These are phyloP conservation scores for Anguilla pacifica DNA, from an alignment of 2,797 vertebrate species.

Conservation along the genomic window DNA sequence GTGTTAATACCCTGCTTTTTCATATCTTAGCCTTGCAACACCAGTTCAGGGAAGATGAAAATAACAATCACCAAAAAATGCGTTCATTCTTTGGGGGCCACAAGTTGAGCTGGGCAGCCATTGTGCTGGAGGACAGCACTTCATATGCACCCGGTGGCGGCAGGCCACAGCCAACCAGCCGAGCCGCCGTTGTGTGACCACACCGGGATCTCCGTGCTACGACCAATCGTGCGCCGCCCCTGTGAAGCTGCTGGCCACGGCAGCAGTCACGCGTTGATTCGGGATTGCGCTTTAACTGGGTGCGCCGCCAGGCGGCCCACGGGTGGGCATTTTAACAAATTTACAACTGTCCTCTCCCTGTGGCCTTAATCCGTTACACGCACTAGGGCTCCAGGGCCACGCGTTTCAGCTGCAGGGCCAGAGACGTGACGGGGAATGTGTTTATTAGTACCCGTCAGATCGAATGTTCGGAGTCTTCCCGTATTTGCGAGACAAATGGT, in stretches of 20 bases:
- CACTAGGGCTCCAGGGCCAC: neutral
- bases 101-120: neutral
- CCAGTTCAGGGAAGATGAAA: neutral
- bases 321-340: neutral
- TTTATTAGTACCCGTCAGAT: conserved; percentile 31
- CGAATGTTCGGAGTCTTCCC: conserved; percentile 30
- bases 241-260: neutral
- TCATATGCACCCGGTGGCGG: neutral
- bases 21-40: neutral
- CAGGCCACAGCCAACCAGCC: neutral
- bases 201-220: neutral
- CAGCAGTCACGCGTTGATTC: neutral
- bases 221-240: neutral
- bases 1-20: neutral
- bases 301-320: neutral
- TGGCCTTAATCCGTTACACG: neutral
- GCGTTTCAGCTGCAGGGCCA: neutral
- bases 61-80: neutral
- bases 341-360: neutral
- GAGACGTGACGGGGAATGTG: neutral
- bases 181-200: neutral
- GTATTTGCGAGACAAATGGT: conserved; percentile 58
- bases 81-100: neutral
- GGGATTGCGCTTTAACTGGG: neutral
- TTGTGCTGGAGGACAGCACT: neutral